Evolutionary conservation across 1,140 invertebrate genomes (phyloP), one percentile per base, ranked within the genome.

Genomic region (Atta texana): DNA sequence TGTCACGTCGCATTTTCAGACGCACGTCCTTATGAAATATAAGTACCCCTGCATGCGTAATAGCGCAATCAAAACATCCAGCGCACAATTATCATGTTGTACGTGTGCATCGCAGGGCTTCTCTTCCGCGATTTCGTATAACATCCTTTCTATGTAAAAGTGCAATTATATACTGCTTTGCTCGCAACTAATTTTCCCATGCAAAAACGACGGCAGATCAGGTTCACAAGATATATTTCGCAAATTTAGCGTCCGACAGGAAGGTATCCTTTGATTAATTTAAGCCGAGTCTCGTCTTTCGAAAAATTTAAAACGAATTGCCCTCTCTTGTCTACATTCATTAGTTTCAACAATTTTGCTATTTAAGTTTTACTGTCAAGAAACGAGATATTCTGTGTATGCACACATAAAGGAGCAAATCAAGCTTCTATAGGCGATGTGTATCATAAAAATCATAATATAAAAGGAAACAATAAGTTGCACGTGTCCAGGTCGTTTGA

Each of bases 401-500:
- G 21, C 59, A 39, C 5, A 21, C 24, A n/a, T 24, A 31, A 68
- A 39, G 51, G 77, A 59, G 63, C 24, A 63, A 86, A 86, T 89
- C 82, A 53, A 31, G 55, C 34, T 53, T 68, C 76, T 28, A 49
- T 12, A 31, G 18, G 18, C 57, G 53, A 51, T 64, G 68, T 44
- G 82, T 81, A 88, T 86, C 6, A 49, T 44, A 77, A 89, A 89
- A 55, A 71, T 57, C 88, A 71, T 63, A 21, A 51, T 51, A 51
- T 51, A 51, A 51, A 51, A 18, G 39, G 76, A 81, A 87, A 90
- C 88, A 82, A 89, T 89, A 89, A 69, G 84, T 89, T 59, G 84
- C 88, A 77, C 88, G 87, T 86, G 87, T 89, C 85, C 76, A 21
- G 4, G 39, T 28, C 68, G 82, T 81, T 88, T 81, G 84, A 81